A percentile compares a stretch with the other conserved stretches of the same genome.
These are phyloP conservation scores for Microcebus lehilahytsara DNA, from an alignment of 2,113 vertebrate genomes.

Conservation along the genomic window DNA sequence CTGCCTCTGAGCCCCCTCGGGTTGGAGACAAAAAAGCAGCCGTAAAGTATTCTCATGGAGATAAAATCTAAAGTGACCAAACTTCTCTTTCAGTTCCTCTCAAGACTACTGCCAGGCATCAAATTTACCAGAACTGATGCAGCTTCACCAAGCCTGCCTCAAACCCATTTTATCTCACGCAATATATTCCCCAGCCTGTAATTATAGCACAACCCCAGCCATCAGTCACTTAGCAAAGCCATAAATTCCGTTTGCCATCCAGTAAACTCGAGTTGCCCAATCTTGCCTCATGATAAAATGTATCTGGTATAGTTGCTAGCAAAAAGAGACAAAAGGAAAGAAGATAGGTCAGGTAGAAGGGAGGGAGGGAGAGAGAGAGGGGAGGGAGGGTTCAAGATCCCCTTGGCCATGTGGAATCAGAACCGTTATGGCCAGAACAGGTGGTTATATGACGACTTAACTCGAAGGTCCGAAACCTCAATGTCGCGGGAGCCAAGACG, in stretches of 20 bases:
- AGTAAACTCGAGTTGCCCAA: not conserved
- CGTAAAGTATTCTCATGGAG: not conserved
- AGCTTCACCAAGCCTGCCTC: not conserved
- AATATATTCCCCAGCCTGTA: not conserved
- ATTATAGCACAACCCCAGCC: rapidly evolving
- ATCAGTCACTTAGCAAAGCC: not conserved
- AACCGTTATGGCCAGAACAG: too few relatives aligned
- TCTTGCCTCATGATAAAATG: too few relatives aligned
- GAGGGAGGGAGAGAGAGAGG: not conserved
- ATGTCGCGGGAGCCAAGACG: rapidly evolving
- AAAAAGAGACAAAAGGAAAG: too few relatives aligned
- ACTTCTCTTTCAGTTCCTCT: not conserved
- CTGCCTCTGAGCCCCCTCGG: not conserved
- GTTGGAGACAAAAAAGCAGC: not conserved
- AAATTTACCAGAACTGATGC: not conserved
- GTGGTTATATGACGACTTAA: rapidly evolving
- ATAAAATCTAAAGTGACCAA: not conserved
- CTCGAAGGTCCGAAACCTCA: not conserved
- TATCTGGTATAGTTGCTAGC: too few relatives aligned
- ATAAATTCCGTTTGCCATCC: not conserved
- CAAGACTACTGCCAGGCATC: not conserved
- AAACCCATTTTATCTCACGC: too few relatives aligned
- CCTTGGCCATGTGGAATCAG: not conserved
- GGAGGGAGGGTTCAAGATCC: not conserved
- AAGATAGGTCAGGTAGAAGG: too few relatives aligned